Percentiles rank a stretch among this genome's conserved stretches.
These are phyloP conservation scores for Prosopocoilus inquinatus DNA, from an alignment of 2,888 invertebrate genomes.

Conservation along the genomic window DNA sequence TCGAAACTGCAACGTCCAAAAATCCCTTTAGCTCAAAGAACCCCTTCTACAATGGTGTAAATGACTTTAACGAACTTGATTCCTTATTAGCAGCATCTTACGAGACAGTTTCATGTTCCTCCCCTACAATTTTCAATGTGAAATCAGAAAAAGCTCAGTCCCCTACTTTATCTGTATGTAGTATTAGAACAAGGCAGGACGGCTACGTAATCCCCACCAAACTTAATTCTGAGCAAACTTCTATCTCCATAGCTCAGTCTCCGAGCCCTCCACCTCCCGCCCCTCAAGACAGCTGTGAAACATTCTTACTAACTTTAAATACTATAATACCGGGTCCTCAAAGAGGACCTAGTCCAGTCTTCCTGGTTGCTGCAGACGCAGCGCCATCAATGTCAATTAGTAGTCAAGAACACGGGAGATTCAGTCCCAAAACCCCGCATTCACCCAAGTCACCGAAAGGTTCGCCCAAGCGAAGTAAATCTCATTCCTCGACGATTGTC, in stretches of 20 bases:
- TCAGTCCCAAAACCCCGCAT: slow-evolving; percentile 62
- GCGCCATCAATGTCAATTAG: slow-evolving; percentile 44
- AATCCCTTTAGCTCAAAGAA: slow-evolving; percentile 42
- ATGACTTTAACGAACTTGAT: slow-evolving; percentile 52
- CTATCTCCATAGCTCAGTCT: slow-evolving; percentile 42
- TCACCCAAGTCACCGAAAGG: slow-evolving; percentile 72
- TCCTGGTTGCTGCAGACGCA: slow-evolving; percentile 47
- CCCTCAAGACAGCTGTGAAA: slow-evolving; percentile 63
- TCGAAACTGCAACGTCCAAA: slow-evolving; percentile 52
- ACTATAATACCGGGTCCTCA: slow-evolving; percentile 30
- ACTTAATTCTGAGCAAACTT: slow-evolving; percentile 21
- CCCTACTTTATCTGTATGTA: slow-evolving; percentile 63
- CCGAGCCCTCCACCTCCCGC: slow-evolving; percentile 82
- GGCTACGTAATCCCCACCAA: slow-evolving; percentile 52
- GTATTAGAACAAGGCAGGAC: slow-evolving; percentile 64
- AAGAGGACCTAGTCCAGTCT: slow-evolving; percentile 48
- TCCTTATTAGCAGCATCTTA: slow-evolving; percentile 54
- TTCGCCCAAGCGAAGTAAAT: slow-evolving; percentile 67
- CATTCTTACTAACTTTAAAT: slow-evolving; percentile 51
- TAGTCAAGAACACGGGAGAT: slow-evolving; percentile 50
- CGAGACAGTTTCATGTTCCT: slow-evolving; percentile 52
- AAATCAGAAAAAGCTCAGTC: slow-evolving; percentile 59
- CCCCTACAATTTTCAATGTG: slow-evolving; percentile 56
- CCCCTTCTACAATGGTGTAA: slow-evolving; percentile 47
- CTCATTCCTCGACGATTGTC: slow-evolving; percentile 62